A percentile compares a stretch with the other conserved stretches of the same genome.
phyloP scores from a whole-genome alignment of 2,113 vertebrate genomes.

The Saccopteryx leptura region DNA sequence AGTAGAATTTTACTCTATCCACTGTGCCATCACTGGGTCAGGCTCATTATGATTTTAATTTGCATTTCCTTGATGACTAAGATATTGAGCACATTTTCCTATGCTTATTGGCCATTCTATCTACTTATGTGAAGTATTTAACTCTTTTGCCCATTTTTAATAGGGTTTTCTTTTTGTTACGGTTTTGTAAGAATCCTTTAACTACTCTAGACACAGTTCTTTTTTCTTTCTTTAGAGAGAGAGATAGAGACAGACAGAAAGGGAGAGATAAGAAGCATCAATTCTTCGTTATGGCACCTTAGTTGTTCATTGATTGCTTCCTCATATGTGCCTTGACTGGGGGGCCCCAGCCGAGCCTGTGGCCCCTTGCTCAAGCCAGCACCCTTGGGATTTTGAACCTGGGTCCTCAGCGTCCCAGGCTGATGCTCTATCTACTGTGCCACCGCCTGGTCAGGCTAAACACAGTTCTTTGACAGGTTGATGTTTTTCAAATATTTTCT shows the following conservation, averaged over 20 bases:
- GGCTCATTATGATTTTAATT: conserved; percentile 1
- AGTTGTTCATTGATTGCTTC: too few species aligned
- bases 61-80: not conserved
- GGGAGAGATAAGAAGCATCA: too few species aligned
- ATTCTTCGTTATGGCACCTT: too few species aligned
- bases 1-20: too few species aligned
- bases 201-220: not conserved
- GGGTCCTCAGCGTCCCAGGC: too few species aligned
- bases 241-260: too few species aligned
- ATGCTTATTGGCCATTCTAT: not conserved
- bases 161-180: not conserved
- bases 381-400: too few species aligned
- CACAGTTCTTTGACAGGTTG: not conserved
- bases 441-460: not conserved
- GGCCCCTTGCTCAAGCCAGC: too few species aligned
- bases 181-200: conserved; percentile 32
- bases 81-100: not conserved
- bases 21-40: too few species aligned
- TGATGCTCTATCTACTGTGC: too few species aligned
- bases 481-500: conserved; percentile 48
- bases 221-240: not conserved
- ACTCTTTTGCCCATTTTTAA: conserved; percentile 18
- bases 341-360: too few species aligned
- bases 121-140: conserved; percentile 9
- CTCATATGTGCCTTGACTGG: too few species aligned